A percentile compares a stretch with the other conserved stretches of the same genome.
Evolutionary conservation across 1,140 invertebrate genomes (phyloP).

Genomic region (Caenorhabditis briggsae): DNA sequence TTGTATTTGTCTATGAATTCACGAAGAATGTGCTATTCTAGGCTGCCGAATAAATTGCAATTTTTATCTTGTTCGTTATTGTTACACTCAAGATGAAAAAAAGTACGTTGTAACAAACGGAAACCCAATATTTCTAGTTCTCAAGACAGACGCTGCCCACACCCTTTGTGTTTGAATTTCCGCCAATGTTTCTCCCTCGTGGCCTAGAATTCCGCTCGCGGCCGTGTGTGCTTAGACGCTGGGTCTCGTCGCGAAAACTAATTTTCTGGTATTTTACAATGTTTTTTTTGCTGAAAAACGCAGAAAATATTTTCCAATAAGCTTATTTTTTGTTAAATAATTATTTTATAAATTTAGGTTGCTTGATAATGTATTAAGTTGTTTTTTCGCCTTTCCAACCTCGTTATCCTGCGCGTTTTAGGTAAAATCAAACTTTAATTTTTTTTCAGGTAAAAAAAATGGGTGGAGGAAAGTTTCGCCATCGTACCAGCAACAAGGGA

Average conservation of each 20-base stretch:
- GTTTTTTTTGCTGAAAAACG: not conserved
- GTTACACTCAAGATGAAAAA: not conserved
- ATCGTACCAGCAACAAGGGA: slow-evolving; percentile 43
- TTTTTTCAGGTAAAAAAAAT: slow-evolving; percentile 31
- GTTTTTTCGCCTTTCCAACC: not conserved
- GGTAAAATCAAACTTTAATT: not conserved
- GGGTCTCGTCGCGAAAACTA: slow-evolving; percentile 23
- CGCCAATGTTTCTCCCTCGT: not conserved
- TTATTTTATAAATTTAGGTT: too few species aligned
- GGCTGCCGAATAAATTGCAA: not conserved
- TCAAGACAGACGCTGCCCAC: too few species aligned
- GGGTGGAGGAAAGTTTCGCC: slow-evolving; percentile 40
- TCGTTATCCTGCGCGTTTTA: not conserved
- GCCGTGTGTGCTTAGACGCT: not conserved
- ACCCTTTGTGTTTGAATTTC: not conserved
- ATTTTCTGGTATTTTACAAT: not conserved
- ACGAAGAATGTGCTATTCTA: not conserved
- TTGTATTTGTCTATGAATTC: slow-evolving; percentile 23
- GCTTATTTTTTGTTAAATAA: too few species aligned
- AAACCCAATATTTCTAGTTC: too few species aligned
- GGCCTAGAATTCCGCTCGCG: not conserved
- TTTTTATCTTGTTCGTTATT: not conserved
- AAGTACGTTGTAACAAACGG: too few species aligned
- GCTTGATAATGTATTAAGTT: not conserved
- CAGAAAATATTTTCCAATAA: not conserved